Percentiles rank a stretch among this genome's conserved stretches.
These are phyloP conservation scores for Tokudaia muenninki DNA, from an alignment of 2,797 vertebrate species.

Conservation along the genomic window DNA sequence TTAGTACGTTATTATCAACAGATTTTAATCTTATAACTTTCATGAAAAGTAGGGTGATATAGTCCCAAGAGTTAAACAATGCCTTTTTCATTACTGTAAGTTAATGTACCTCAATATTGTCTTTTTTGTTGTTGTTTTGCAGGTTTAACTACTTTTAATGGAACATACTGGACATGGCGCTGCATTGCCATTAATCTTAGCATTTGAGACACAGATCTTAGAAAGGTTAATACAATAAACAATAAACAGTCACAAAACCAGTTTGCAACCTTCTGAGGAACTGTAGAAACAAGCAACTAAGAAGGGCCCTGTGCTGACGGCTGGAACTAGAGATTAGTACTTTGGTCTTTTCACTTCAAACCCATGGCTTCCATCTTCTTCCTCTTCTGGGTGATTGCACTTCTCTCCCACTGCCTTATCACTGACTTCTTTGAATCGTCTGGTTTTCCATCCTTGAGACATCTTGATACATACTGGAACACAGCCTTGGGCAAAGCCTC, in stretches of 20 bases:
- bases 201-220: too few species aligned
- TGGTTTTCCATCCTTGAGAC: too few species aligned
- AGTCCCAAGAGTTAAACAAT: slow-evolving; percentile 50
- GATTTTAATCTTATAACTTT: slow-evolving; percentile 39
- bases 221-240: too few species aligned
- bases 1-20: too few species aligned
- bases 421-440: slow-evolving; percentile 90
- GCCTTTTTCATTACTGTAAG: slow-evolving; percentile 39
- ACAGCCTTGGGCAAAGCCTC: too few species aligned
- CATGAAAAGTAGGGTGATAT: not conserved
- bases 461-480: too few species aligned
- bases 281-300: slow-evolving; percentile 45
- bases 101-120: not conserved
- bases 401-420: slow-evolving; percentile 99
- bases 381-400: slow-evolving; percentile 98
- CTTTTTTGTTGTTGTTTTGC: too few species aligned
- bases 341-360: slow-evolving; percentile 96
- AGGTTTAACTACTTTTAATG: too few species aligned
- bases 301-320: not conserved
- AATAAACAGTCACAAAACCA: too few species aligned
- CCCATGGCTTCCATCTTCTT: slow-evolving; percentile 98
- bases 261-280: slow-evolving; percentile 39
- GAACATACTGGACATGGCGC: too few species aligned
- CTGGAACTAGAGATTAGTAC: slow-evolving; percentile 87
- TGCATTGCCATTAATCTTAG: too few species aligned